Conservation (phyloP, 1,140 invertebrate species). For the Polyergus mexicanus region DNA sequence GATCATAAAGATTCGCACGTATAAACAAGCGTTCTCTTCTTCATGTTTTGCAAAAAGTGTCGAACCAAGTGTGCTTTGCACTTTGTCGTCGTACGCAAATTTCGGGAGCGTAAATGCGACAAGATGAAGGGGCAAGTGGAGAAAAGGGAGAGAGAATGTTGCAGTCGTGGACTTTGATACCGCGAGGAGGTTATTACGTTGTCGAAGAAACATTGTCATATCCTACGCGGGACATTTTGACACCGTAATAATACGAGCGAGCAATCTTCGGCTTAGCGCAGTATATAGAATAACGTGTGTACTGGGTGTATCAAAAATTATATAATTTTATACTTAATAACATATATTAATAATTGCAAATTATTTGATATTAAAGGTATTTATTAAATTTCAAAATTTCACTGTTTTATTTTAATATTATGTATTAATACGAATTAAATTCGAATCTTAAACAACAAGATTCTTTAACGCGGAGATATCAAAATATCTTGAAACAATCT, state of each 20-base stretch:
- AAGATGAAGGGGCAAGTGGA: background rate
- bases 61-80: slow-evolving; percentile 18
- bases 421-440: background rate
- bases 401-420: background rate
- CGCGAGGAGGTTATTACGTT: slow-evolving; percentile 62
- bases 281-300: slow-evolving; percentile 8
- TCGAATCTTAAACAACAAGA: background rate
- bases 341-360: background rate
- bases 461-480: background rate
- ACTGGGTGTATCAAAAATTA: slow-evolving; percentile 10
- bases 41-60: background rate
- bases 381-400: background rate
- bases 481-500: background rate
- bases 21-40: slow-evolving; percentile 25
- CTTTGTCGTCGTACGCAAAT: slow-evolving; percentile 35
- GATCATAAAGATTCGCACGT: slow-evolving; percentile 23
- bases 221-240: slow-evolving; percentile 68
- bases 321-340: background rate
- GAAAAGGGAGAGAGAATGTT: slow-evolving; percentile 15
- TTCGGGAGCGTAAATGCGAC: slow-evolving; percentile 23
- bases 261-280: slow-evolving; percentile 55
- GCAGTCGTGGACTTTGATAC: slow-evolving; percentile 61
- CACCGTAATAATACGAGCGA: slow-evolving; percentile 67
- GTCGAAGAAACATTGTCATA: slow-evolving; percentile 69
- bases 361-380: background rate